A percentile compares a stretch with the other conserved stretches of the same genome.
phyloP scores from a whole-genome alignment of 2,113 vertebrate species.

The Chloebia gouldiae region DNA sequence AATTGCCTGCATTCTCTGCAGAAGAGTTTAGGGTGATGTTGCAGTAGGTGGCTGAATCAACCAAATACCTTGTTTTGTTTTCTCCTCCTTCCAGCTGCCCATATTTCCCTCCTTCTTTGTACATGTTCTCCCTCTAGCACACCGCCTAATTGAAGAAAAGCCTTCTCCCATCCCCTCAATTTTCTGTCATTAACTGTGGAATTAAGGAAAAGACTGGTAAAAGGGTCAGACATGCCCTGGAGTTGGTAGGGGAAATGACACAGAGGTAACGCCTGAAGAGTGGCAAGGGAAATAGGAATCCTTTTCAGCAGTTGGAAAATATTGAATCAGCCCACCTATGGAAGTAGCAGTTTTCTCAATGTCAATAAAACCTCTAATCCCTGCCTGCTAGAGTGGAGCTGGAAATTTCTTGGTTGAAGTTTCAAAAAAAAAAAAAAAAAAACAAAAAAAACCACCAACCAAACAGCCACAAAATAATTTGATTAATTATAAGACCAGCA shows the following conservation, averaged over 20 bases:
- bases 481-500: background rate
- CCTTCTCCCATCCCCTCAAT: background rate
- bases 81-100: background rate
- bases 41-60: background rate
- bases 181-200: background rate
- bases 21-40: background rate
- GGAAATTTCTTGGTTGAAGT: background rate
- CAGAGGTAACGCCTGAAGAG: background rate
- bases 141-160: background rate
- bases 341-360: background rate
- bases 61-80: background rate
- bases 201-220: background rate
- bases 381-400: background rate
- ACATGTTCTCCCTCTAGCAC: background rate
- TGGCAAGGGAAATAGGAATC: background rate
- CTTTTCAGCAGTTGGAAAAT: background rate
- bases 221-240: background rate
- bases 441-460: no score
- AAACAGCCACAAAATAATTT: background rate
- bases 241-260: background rate
- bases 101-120: background rate
- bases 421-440: background rate
- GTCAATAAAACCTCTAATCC: background rate
- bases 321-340: background rate
- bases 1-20: accelerated